Evolutionary conservation across 2,888 invertebrate genomes (phyloP).

Genomic region (Pyrocoelia pectoralis): DNA sequence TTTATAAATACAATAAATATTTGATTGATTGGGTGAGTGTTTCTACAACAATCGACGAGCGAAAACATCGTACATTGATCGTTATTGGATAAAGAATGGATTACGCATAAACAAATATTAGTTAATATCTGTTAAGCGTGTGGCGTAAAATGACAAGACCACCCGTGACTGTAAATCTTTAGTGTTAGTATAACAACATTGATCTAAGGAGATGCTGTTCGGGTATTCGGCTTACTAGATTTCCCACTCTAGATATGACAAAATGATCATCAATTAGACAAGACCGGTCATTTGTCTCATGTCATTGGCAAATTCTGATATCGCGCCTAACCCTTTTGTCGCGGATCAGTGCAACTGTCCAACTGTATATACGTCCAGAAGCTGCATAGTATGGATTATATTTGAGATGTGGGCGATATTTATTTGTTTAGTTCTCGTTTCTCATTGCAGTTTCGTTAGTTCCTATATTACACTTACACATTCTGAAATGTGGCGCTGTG

Average conservation of each 20-base stretch:
- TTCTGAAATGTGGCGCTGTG: too few relatives aligned
- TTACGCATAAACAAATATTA: too few relatives aligned
- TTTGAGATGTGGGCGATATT: background rate
- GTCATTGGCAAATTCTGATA: slow-evolving; percentile 56
- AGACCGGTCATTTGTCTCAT: slow-evolving; percentile 56
- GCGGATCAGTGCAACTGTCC: slow-evolving; percentile 32
- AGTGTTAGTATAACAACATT: slow-evolving; percentile 8
- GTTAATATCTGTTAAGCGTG: too few relatives aligned
- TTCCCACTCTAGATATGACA: slow-evolving; percentile 57
- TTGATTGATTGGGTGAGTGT: too few relatives aligned
- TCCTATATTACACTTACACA: too few relatives aligned
- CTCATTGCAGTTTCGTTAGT: too few relatives aligned
- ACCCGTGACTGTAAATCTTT: slow-evolving; percentile 11
- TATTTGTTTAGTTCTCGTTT: too few relatives aligned
- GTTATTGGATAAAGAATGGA: too few relatives aligned
- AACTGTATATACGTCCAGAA: slow-evolving; percentile 25
- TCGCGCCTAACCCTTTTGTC: slow-evolving; percentile 43
- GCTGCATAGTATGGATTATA: slow-evolving; percentile 12
- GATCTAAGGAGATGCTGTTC: slow-evolving; percentile 32
- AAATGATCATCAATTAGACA: slow-evolving; percentile 57
- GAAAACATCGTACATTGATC: too few relatives aligned
- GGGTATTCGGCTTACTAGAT: slow-evolving; percentile 44
- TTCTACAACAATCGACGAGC: too few relatives aligned
- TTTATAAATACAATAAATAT: too few relatives aligned
- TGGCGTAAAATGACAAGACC: slow-evolving; percentile 7